Conservation (phyloP, 2,888 invertebrate genomes). For the Autographa gamma region DNA sequence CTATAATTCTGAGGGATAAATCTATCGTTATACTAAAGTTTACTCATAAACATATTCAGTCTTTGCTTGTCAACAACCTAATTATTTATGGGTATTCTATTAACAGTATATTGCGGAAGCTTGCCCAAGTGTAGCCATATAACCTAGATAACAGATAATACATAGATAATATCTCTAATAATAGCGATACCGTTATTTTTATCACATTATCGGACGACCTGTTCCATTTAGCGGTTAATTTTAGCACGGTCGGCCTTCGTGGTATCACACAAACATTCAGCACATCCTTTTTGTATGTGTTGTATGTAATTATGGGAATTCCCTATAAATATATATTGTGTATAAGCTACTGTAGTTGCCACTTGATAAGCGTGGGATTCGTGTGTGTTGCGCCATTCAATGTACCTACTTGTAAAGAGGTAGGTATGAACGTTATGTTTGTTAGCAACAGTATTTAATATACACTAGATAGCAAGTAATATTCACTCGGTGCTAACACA, state of each 20-base stretch:
- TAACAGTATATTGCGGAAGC: slow-evolving; percentile 2
- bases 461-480: no score
- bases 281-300: not conserved
- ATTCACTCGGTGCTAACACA: no score
- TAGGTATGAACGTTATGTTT: not conserved
- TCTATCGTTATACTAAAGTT: no score
- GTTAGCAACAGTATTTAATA: not conserved
- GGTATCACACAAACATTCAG: slow-evolving; percentile 6
- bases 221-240: slow-evolving; percentile 36
- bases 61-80: not conserved
- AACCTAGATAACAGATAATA: slow-evolving; percentile 19
- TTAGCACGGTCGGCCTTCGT: slow-evolving; percentile 36
- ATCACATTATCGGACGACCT: slow-evolving; percentile 34
- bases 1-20: no score
- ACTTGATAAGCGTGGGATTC: slow-evolving; percentile 4
- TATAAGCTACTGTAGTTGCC: not conserved
- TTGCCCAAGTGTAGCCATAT: not conserved
- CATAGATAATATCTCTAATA: slow-evolving; percentile 38
- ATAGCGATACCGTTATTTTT: slow-evolving; percentile 47
- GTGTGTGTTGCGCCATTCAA: not conserved
- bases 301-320: not conserved
- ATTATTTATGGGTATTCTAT: not conserved
- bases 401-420: not conserved
- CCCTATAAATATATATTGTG: not conserved
- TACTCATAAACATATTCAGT: no score